phyloP scores from a whole-genome alignment of 2,888 invertebrate species.

The Phaedon cochleariae region DNA sequence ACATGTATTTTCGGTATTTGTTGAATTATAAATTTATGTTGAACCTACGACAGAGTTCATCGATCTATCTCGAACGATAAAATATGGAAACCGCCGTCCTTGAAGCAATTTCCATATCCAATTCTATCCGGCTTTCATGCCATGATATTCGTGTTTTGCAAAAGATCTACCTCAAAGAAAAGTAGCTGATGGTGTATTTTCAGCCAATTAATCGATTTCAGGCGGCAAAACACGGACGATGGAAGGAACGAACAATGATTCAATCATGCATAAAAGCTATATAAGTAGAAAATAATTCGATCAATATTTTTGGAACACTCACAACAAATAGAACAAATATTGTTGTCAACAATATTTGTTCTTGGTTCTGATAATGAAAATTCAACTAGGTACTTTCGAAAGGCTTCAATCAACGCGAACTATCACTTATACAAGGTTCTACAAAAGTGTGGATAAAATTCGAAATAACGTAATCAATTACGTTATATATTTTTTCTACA shows the following conservation, averaged over 20 bases:
- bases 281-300: neutral
- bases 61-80: neutral
- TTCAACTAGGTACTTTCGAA: too few species aligned
- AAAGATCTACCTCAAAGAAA: neutral
- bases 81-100: neutral
- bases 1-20: too few species aligned
- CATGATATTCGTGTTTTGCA: neutral
- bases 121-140: neutral
- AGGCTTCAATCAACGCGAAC: too few species aligned
- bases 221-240: neutral
- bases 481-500: too few species aligned
- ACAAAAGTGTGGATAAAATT: too few species aligned
- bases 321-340: too few species aligned
- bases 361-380: too few species aligned
- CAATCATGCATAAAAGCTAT: neutral
- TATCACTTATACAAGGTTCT: too few species aligned
- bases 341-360: too few species aligned
- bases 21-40: neutral
- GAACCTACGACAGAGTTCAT: neutral
- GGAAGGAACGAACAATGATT: neutral
- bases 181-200: neutral
- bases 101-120: neutral
- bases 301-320: neutral
- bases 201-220: neutral
- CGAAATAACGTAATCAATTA: too few species aligned